Conservation (phyloP, 1,140 invertebrate species). For the Andricus grossulariae region DNA sequence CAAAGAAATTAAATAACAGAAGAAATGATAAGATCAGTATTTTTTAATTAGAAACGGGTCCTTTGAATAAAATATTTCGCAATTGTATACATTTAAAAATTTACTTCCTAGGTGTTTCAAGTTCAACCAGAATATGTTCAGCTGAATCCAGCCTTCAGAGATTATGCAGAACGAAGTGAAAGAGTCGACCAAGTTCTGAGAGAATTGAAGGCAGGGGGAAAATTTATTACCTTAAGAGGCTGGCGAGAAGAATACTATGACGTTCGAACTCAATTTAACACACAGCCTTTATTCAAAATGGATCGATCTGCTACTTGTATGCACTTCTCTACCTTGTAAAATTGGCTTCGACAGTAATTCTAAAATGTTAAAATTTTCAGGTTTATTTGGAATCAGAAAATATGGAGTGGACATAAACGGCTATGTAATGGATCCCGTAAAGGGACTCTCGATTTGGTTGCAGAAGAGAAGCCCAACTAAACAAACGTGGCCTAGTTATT, state of each 20-base stretch:
- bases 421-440: conserved; percentile 88
- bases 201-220: conserved; percentile 79
- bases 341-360: conserved; percentile 4
- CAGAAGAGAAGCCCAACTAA: conserved; percentile 93
- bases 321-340: conserved; percentile 48
- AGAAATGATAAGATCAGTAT: conserved; percentile 3
- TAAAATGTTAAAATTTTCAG: conserved; percentile 63
- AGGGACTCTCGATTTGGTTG: conserved; percentile 93
- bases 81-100: background rate
- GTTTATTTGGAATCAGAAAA: conserved; percentile 93
- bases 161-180: conserved; percentile 87
- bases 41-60: background rate
- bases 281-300: conserved; percentile 88
- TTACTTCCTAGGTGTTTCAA: conserved; percentile 79
- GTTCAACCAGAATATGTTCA: conserved; percentile 84
- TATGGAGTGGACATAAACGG: conserved; percentile 97
- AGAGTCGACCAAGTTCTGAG: conserved; percentile 87
- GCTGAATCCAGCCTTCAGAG: conserved; percentile 88
- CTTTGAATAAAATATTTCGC: conserved; percentile 19
- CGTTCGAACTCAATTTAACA: conserved; percentile 84
- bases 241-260: conserved; percentile 96
- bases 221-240: conserved; percentile 86
- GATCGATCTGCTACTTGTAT: conserved; percentile 92
- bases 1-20: conserved; percentile 49
- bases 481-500: conserved; percentile 95